Evolutionary conservation across 2,113 vertebrate species (phyloP).

Genomic region (Empidonax alnorum): DNA sequence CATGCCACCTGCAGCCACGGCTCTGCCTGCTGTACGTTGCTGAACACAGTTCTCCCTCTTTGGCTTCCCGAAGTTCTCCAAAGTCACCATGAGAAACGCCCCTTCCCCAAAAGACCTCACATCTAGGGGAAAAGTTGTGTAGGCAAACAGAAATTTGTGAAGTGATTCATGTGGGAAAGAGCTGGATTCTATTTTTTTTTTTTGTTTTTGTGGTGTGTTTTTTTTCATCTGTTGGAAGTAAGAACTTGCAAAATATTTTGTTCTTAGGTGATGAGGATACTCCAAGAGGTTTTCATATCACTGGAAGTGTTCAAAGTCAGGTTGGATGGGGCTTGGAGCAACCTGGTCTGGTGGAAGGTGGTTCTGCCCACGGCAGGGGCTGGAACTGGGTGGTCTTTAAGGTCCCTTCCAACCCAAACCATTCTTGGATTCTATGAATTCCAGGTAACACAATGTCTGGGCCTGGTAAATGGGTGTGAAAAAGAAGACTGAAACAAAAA

Average conservation of each 20-base stretch:
- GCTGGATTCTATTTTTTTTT: not conserved
- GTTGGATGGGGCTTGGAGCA: not conserved
- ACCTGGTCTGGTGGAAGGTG: not conserved
- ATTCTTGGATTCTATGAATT: not conserved
- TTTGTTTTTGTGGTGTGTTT: not conserved
- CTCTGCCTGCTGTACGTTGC: not conserved
- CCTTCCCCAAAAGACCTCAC: not conserved
- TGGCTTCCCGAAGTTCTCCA: not conserved
- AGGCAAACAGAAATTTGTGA: not conserved
- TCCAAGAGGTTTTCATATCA: not conserved
- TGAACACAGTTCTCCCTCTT: not conserved
- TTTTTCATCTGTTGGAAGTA: rapidly evolving
- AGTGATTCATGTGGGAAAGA: rapidly evolving
- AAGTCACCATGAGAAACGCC: not conserved
- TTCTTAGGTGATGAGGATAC: not conserved
- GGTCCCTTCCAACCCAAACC: not conserved
- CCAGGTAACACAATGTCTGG: not conserved
- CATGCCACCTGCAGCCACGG: conserved; percentile 64
- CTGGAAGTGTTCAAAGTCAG: no score
- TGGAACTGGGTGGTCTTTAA: not conserved
- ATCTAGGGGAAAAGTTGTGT: not conserved
- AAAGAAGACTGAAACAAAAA: not conserved
- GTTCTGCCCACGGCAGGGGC: not conserved
- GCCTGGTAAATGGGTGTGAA: not conserved
- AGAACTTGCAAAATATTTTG: not conserved